Evolutionary conservation across 1,140 invertebrate species (phyloP), one percentile per base, ranked within the genome.

Genomic region (Drosophila truncata): DNA sequence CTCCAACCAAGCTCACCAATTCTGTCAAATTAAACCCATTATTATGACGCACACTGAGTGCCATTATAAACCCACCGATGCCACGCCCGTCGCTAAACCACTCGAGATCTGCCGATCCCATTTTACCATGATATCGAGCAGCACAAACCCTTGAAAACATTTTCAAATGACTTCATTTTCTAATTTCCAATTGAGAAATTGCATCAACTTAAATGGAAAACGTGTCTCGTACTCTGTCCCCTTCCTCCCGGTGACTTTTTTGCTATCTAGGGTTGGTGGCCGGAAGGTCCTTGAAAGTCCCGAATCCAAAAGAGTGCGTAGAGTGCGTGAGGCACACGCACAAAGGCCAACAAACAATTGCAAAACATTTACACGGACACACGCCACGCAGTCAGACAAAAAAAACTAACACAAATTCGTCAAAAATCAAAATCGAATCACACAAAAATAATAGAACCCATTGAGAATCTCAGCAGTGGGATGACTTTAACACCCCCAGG

Each of bases 401-500:
- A 71, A 73, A 80, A 76, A 69, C 59, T 59, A 86, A 76, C 65
- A 78, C 47, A 73, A 80, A 84, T 84, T 87, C 84, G 77, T 87
- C 84, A 87, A 83, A 84, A 87, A 87, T 87, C 84, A 87, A 88
- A 87, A 87, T 88, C 80, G 85, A 87, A 87, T 87, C 84, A 88
- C 62, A 82, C 65, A 77, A 67, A 73, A 79, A 76, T 70, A 77
- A 64, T 62, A 74, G 31, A 54, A 60, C 6, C 71, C 55, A 77
- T 46, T 64, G 37, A 50, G 25, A 18, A 27, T 42, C 42, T 52
- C 29, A 14, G 29, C 60, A 55, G 67, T 55, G 78, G 70, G 75
- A 46, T 88, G 84, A 87, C 84, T 87, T 87, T 87, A 71, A 80
- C 84, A 87, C 84, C 84, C 84, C 60, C 85, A 65, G 84, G 84